These are phyloP conservation scores for Ophiodon elongatus DNA, from an alignment of 2,113 vertebrate species.

Conservation along the genomic window DNA sequence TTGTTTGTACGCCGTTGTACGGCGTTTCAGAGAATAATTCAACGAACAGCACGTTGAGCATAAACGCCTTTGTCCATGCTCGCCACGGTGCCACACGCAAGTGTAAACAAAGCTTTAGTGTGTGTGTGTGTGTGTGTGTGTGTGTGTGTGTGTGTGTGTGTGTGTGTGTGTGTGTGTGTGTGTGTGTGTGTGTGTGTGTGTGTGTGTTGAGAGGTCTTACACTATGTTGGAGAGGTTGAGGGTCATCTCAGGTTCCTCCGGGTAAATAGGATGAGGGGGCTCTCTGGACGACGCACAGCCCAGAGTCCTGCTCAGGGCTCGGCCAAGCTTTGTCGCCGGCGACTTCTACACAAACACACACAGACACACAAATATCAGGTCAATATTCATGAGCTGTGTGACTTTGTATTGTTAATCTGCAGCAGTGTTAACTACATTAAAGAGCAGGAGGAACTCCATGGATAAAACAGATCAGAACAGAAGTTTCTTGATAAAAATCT, in stretches of 20 bases:
- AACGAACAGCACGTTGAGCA: too few relatives aligned
- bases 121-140: too few relatives aligned
- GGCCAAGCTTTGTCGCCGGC: constrained; percentile 93
- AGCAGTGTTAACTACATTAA: not conserved
- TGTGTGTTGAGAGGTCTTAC: constrained; percentile 80
- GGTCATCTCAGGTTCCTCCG: constrained; percentile 93
- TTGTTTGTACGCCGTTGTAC: not conserved
- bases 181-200: not conserved
- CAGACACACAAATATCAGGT: constrained; percentile 1
- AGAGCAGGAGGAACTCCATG: not conserved
- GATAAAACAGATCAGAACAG: not conserved
- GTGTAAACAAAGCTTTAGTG: too few relatives aligned
- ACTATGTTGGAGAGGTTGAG: constrained; percentile 93
- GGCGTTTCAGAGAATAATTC: not conserved
- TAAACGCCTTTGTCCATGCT: too few relatives aligned
- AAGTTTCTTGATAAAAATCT: too few relatives aligned
- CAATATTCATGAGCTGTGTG: not conserved
- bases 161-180: too few relatives aligned
- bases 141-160: too few relatives aligned
- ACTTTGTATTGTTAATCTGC: not conserved
- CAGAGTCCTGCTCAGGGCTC: constrained; percentile 93
- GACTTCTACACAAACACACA: constrained; percentile 88
- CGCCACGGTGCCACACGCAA: not conserved
- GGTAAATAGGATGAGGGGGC: constrained; percentile 90
- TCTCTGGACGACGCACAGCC: constrained; percentile 94